Evolutionary conservation across 2,113 vertebrate species (phyloP).

Genomic region (Tetraodon nigroviridis): DNA sequence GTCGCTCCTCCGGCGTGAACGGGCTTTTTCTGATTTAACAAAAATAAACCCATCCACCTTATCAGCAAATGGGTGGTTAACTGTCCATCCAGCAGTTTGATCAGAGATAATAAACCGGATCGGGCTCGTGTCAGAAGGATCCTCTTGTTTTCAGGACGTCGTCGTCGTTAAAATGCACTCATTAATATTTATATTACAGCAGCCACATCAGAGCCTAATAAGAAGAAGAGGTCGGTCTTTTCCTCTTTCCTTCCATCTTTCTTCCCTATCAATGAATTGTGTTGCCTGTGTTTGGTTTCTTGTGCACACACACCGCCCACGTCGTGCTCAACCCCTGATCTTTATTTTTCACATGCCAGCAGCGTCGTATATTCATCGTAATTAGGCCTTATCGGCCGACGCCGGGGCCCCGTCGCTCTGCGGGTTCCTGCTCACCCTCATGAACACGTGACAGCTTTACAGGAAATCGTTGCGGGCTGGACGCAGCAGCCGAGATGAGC

Average conservation of each 20-base stretch:
- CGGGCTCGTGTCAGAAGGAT: too few relatives aligned
- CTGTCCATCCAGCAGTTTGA: too few relatives aligned
- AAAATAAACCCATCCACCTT: too few relatives aligned
- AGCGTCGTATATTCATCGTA: constrained; percentile 58
- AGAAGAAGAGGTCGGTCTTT: constrained; percentile 6
- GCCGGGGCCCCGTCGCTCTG: constrained; percentile 12
- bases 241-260: constrained; percentile 8
- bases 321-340: constrained; percentile 39
- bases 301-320: neutral
- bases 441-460: constrained; percentile 56
- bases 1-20: too few relatives aligned
- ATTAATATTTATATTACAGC: constrained; percentile 5
- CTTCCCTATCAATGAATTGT: constrained; percentile 7
- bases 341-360: constrained; percentile 39
- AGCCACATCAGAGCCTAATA: constrained; percentile 16
- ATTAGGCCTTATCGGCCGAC: constrained; percentile 49
- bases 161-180: constrained; percentile 12
- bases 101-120: too few relatives aligned
- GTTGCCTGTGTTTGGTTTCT: constrained; percentile 7
- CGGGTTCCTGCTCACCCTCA: constrained; percentile 25
- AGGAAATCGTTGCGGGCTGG: constrained; percentile 51
- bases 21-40: too few relatives aligned
- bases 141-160: constrained; percentile 4
- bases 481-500: constrained; percentile 29
- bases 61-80: too few relatives aligned